These are phyloP conservation scores for Saccostrea glomerata DNA, from an alignment of 1,140 invertebrate species.

Conservation along the genomic window DNA sequence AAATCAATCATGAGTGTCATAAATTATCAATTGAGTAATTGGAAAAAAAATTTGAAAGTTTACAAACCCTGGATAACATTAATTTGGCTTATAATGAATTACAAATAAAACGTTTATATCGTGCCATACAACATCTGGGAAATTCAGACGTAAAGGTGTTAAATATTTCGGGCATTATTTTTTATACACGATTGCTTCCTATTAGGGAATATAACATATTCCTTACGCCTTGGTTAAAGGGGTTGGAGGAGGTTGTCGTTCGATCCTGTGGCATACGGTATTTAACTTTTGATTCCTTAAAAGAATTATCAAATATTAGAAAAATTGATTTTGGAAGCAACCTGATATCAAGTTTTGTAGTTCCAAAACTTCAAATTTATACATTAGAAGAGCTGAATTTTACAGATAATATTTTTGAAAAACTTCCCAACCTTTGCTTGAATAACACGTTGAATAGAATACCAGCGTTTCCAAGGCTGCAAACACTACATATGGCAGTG, in stretches of 20 bases:
- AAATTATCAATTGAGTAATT: too few species aligned
- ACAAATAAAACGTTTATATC: not conserved
- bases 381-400: not conserved
- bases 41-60: not conserved
- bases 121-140: not conserved
- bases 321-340: slow-evolving; percentile 21
- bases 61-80: not conserved
- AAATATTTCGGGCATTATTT: not conserved
- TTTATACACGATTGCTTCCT: not conserved
- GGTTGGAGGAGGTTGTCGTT: not conserved
- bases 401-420: not conserved
- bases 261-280: not conserved
- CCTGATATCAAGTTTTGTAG: not conserved
- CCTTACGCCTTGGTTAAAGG: not conserved
- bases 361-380: not conserved
- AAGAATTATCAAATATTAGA: not conserved
- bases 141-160: not conserved
- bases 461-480: not conserved
- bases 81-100: slow-evolving; percentile 30
- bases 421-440: not conserved
- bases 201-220: not conserved
- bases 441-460: not conserved
- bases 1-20: too few species aligned
- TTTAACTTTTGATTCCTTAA: not conserved
- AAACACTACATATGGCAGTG: not conserved